Evolutionary conservation across 2,888 invertebrate genomes (phyloP).

Genomic region (Lasioglossum leucozonium): DNA sequence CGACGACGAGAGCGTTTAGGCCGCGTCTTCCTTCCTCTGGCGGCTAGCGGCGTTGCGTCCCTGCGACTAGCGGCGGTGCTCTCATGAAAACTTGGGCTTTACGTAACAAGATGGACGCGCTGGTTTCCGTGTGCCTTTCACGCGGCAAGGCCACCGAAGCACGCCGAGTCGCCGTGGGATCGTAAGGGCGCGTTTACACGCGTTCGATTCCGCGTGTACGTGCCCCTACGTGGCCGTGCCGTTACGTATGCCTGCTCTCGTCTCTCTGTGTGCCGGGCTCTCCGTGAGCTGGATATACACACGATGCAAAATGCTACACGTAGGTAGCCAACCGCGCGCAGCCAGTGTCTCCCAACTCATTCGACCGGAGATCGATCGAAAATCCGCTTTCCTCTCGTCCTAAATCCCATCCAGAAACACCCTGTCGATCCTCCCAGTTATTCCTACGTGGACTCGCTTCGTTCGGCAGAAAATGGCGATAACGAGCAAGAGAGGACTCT

Average conservation of each 20-base stretch:
- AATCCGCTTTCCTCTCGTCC: not conserved
- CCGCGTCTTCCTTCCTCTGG: slow-evolving; percentile 28
- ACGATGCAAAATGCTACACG: slow-evolving; percentile 65
- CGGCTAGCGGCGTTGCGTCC: slow-evolving; percentile 57
- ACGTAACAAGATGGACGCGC: slow-evolving; percentile 84
- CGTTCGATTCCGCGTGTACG: slow-evolving; percentile 64
- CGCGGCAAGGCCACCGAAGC: slow-evolving; percentile 80
- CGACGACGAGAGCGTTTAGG: not conserved
- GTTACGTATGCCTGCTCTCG: slow-evolving; percentile 24
- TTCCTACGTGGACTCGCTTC: not conserved
- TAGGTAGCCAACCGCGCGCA: slow-evolving; percentile 58
- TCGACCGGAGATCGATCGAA: not conserved
- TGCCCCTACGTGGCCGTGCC: slow-evolving; percentile 56
- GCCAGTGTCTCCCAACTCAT: slow-evolving; percentile 66
- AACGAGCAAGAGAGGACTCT: not conserved
- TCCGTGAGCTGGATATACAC: slow-evolving; percentile 18
- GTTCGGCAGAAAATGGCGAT: not conserved
- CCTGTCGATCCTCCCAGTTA: not conserved
- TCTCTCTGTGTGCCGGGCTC: slow-evolving; percentile 32
- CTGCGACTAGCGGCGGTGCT: slow-evolving; percentile 51
- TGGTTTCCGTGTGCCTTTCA: slow-evolving; percentile 83
- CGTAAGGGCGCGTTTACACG: slow-evolving; percentile 75
- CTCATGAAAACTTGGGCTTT: slow-evolving; percentile 81
- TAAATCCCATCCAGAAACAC: not conserved
- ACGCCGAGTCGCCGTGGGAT: slow-evolving; percentile 71